Conservation (phyloP, 2,113 vertebrate species). For the Bos javanicus region DNA sequence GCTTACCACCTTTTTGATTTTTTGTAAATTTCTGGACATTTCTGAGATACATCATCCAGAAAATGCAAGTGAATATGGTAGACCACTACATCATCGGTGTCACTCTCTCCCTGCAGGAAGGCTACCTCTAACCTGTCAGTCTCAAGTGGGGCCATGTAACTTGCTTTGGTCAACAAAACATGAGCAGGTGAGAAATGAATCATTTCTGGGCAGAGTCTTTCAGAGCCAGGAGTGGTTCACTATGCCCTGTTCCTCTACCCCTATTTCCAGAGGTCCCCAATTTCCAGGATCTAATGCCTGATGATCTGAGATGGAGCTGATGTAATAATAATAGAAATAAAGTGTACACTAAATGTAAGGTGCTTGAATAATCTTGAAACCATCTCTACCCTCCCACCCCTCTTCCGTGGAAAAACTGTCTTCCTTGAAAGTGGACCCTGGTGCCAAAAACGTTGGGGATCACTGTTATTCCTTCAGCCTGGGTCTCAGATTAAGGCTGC, state of each 20-base stretch:
- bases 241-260: accelerated
- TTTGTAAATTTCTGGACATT: not conserved
- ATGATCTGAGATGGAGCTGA: not conserved
- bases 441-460: not conserved
- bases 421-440: not conserved
- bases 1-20: not conserved
- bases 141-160: not conserved
- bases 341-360: not conserved
- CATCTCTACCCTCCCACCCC: not conserved
- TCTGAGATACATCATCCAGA: not conserved
- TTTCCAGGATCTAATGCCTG: not conserved
- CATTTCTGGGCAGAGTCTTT: not conserved
- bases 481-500: not conserved
- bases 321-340: not conserved
- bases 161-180: not conserved
- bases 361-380: not conserved
- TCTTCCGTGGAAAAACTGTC: not conserved
- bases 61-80: not conserved
- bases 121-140: not conserved
- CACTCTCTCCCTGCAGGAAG: not conserved
- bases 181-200: not conserved
- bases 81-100: not conserved
- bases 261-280: not conserved
- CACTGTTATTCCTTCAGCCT: not conserved
- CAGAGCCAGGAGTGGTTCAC: not conserved